Base-by-base conservation (phyloP, 2,113 vertebrate species). In the Colistium nudipinnis region DNA sequence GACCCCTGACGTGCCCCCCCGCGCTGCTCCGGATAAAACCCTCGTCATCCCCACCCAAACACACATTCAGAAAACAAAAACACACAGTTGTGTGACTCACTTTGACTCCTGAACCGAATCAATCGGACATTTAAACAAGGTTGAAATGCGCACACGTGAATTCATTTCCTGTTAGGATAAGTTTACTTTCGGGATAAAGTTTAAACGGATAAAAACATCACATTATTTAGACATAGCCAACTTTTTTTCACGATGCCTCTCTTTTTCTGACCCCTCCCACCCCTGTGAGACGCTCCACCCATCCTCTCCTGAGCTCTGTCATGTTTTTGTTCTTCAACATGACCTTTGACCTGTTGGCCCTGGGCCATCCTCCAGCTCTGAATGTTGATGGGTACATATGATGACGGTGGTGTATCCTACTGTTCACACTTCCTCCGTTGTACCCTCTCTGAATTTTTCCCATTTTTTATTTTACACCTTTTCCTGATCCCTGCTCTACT, bases 1-100 rank as follows among this genome's bases (percentile, higher is more conserved):
- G 76, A 86, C 81, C 83, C 56, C 8, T n/a, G 9, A 11, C 16
- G 10, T 47, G 48, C 60, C 62, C 61, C 51, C 2, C n/a, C n/a
- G n/a, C 3, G 59, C 36, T 22, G 65, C 60, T 80, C 63, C 39
- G 84, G 84, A 87, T n/a, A 88, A 88, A 89, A 27, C 71, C 43
- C 63, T 60, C 7, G 3, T 22, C 22, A 41, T 55, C 80, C 61
- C 55, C 66, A n/a, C 28, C 14, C 4, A 70, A 61, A 61, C 70
- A 66, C 45, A 53, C 49, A 48, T 20, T 78, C 10, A 41, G 2
- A 31, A 31, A 31, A 31, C 30, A 31, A 4, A 31, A 31, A 31
- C 30, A 7, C 30, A 31, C 4, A 31, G n/a, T n/a, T n/a, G n/a
- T n/a, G n/a, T n/a, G n/a, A n/a, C n/a, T n/a, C n/a, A n/a, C n/a